phyloP scores from a whole-genome alignment of 2,797 vertebrate species.

The Trachops cirrhosus region DNA sequence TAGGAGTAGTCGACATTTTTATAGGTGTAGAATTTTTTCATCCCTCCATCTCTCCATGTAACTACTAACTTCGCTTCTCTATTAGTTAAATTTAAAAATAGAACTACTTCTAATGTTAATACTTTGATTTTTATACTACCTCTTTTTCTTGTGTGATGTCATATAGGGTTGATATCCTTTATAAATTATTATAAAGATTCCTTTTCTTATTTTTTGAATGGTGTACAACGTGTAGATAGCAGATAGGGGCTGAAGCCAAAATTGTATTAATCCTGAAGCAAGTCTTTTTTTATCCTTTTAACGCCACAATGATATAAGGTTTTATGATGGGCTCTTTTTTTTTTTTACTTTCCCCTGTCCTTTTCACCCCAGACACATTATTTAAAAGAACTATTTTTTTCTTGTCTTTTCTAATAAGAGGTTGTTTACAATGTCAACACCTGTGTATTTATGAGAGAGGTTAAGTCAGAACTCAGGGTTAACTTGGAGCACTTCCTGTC shows the following conservation, averaged over 20 bases:
- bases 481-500: slow-evolving; percentile 28
- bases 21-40: neutral
- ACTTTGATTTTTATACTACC: neutral
- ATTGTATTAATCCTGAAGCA: neutral
- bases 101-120: neutral
- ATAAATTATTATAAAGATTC: neutral
- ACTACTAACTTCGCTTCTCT: neutral
- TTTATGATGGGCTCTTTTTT: neutral
- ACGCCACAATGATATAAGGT: neutral
- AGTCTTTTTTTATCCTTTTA: neutral
- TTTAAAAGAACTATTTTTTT: slow-evolving; percentile 42
- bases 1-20: neutral
- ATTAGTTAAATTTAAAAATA: neutral
- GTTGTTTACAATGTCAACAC: slow-evolving; percentile 38
- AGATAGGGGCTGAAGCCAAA: neutral
- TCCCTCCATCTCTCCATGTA: neutral
- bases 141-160: neutral
- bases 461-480: slow-evolving; percentile 36
- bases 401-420: neutral
- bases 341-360: neutral
- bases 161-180: neutral
- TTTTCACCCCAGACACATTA: slow-evolving; percentile 9
- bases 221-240: neutral
- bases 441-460: neutral
- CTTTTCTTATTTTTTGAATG: neutral